Evolutionary conservation across 2,888 invertebrate genomes (phyloP), one percentile per base, ranked within the genome.

Genomic region (Pseudoips prasinana): DNA sequence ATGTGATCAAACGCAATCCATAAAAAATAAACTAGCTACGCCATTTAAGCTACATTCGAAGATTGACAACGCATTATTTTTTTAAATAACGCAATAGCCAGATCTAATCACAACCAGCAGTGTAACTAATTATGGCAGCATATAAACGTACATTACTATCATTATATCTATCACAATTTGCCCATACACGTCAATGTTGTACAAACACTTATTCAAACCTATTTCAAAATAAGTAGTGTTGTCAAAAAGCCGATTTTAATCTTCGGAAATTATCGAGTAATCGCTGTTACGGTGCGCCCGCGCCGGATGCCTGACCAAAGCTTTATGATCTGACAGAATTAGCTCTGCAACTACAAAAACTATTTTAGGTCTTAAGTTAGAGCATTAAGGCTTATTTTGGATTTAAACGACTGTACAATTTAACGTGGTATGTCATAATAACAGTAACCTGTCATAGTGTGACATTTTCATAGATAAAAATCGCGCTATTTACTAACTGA

Each of bases 201-300:
- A 60, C 43, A 65, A 59, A 48, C 50, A 52, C 46, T 48, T 50
- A 45, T 48, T 38, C 36, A 56, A 57, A 54, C 45, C 40, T 62
- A 66, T 64, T 73, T 64, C 53, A 53, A 72, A 78, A 71, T 67
- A 68, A 70, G 63, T 71, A 68, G 69, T 64, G 77, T 79, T 84
- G 84, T 84, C 83, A 81, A 85, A 85, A 57, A 81, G 64, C 58
- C 50, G 78, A 84, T 84, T 65, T 57, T 71, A 72, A 86, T 86
- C 85, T 74, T 51, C 49, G 66, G 52, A 84, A 87, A 87, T 86
- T 87, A 87, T 87, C 86, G 74, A 83, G 73, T 87, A 86, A 85
- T 85, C 85, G 83, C 71, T 76, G 80, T 72, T 71, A 76, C 72
- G 79, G 70, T 82, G 85, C 85, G 82, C 81, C 60, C 68, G 71